Conservation (phyloP, 2,113 vertebrate genomes). For the Crypturellus undulatus region DNA sequence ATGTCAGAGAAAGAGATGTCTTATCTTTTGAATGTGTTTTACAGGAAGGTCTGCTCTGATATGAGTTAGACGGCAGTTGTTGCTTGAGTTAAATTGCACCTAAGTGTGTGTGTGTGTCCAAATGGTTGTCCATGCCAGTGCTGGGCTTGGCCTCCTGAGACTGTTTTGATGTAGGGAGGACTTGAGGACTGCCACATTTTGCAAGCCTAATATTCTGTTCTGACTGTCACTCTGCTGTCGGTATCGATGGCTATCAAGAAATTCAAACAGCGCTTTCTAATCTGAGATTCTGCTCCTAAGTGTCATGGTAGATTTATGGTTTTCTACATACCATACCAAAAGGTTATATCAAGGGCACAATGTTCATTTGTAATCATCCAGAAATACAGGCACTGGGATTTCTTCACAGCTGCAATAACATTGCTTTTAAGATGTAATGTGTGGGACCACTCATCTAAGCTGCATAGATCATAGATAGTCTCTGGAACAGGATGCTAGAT, state of each 20-base stretch:
- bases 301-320: background rate
- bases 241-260: background rate
- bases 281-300: background rate
- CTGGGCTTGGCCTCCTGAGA: background rate
- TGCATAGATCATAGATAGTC: conserved; percentile 2
- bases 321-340: background rate
- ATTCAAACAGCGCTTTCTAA: background rate
- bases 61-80: background rate
- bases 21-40: background rate
- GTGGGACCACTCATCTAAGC: background rate
- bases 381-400: conserved; percentile 21
- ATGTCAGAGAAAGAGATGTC: background rate
- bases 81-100: background rate
- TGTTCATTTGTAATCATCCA: background rate
- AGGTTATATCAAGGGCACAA: background rate
- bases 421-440: background rate
- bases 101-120: background rate
- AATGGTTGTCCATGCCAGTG: background rate
- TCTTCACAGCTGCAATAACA: conserved; percentile 52
- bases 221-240: background rate
- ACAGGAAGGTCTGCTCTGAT: background rate
- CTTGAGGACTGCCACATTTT: background rate
- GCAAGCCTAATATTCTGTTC: background rate
- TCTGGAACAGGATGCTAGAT: background rate
- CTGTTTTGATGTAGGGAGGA: background rate